Conservation (phyloP, 2,888 invertebrate species). For the Spilarctia lutea region DNA sequence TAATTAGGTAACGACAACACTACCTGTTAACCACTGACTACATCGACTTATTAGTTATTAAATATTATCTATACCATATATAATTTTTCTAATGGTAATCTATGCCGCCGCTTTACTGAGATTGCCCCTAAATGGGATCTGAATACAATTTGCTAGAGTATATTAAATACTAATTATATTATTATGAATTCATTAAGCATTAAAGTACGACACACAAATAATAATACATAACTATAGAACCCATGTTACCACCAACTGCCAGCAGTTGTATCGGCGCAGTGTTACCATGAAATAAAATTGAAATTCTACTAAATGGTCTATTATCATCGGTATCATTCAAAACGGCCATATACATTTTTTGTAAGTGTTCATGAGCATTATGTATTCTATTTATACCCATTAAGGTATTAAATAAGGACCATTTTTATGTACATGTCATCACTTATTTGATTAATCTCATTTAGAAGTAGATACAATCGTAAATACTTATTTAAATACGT, state of each 20-base stretch:
- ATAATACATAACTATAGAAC: constrained; percentile 32
- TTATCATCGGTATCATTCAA: neutral
- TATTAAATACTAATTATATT: constrained; percentile 15
- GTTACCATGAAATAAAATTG: constrained; percentile 45
- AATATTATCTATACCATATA: constrained; percentile 80
- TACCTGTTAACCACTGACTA: constrained; percentile 84
- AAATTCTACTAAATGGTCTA: constrained; percentile 18
- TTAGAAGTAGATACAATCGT: neutral
- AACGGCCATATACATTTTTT: neutral
- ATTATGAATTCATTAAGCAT: constrained; percentile 43
- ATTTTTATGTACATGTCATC: neutral
- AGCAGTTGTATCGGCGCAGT: constrained; percentile 58
- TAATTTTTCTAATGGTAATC: constrained; percentile 74
- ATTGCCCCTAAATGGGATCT: constrained; percentile 46
- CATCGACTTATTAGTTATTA: constrained; percentile 81
- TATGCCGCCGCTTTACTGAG: constrained; percentile 70
- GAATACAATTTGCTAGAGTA: constrained; percentile 24
- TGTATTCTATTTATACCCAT: neutral
- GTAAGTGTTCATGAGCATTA: neutral
- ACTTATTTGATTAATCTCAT: neutral
- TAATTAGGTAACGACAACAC: constrained; percentile 79
- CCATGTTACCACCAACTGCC: constrained; percentile 64
- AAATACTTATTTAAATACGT: neutral
- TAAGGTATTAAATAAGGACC: neutral
- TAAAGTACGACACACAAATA: constrained; percentile 25